Evolutionary conservation across 2,113 vertebrate genomes (phyloP).

Genomic region (Sciurus niger): DNA sequence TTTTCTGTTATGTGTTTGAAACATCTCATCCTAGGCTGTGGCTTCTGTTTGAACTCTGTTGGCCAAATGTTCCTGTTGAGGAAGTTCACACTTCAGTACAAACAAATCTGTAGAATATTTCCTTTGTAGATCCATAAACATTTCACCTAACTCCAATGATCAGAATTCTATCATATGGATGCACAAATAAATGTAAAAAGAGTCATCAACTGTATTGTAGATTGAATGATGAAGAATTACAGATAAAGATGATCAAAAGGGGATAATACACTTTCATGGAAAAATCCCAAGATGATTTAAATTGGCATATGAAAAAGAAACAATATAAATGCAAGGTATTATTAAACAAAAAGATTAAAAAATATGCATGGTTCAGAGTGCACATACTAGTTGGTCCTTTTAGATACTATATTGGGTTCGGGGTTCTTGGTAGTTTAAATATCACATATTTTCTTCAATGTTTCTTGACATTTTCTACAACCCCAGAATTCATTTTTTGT

Average conservation of each 20-base stretch:
- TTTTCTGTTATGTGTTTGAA: not conserved
- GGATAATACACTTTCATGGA: not conserved
- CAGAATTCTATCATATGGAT: not conserved
- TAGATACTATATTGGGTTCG: not conserved
- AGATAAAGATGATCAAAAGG: not conserved
- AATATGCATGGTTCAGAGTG: not conserved
- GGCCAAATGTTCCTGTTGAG: not conserved
- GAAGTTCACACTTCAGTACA: not conserved
- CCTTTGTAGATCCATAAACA: not conserved
- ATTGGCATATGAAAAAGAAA: not conserved
- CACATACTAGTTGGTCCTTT: not conserved
- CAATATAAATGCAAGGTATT: not conserved
- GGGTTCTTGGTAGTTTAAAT: conserved; percentile 68
- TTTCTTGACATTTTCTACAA: conserved; percentile 76
- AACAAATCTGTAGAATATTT: not conserved
- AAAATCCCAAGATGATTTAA: not conserved
- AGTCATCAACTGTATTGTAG: not conserved
- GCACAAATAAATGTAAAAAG: not conserved
- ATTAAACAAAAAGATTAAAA: conserved; percentile 43
- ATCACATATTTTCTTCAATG: conserved; percentile 65
- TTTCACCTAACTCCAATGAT: not conserved
- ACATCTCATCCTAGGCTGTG: not conserved
- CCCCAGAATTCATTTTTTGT: conserved; percentile 56
- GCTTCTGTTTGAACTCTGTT: not conserved
- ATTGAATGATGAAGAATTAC: conserved; percentile 23